These are phyloP conservation scores for Andrena dorsata DNA, from an alignment of 2,888 invertebrate species.

Conservation along the genomic window DNA sequence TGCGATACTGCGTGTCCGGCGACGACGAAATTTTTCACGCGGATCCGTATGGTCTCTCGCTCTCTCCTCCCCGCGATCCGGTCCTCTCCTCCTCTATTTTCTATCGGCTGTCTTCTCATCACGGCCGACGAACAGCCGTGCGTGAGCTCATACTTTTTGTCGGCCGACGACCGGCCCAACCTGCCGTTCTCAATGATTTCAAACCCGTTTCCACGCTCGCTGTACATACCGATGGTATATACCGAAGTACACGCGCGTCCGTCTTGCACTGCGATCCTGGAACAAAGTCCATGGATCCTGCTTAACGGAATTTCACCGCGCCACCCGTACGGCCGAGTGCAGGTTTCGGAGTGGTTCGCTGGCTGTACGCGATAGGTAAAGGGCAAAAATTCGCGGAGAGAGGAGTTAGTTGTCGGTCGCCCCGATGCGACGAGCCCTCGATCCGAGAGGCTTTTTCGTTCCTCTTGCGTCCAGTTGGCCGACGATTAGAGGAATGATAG, in stretches of 20 bases:
- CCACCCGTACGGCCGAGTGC: neutral
- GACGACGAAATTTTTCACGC: conserved; percentile 59
- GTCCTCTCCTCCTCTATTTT: conserved; percentile 53
- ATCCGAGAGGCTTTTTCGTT: conserved; percentile 6
- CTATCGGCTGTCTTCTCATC: conserved; percentile 64
- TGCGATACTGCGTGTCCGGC: conserved; percentile 41
- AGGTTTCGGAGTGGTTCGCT: neutral
- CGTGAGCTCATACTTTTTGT: conserved; percentile 71
- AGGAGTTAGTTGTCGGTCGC: neutral
- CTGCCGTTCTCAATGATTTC: conserved; percentile 75
- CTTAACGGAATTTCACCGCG: conserved; percentile 55
- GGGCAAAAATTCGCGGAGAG: neutral
- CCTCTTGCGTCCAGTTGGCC: conserved; percentile 6
- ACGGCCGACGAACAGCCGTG: conserved; percentile 69
- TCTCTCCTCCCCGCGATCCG: conserved; percentile 12
- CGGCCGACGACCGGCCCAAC: conserved; percentile 69
- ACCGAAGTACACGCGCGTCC: conserved; percentile 37
- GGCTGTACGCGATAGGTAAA: neutral
- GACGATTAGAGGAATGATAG: conserved; percentile 46
- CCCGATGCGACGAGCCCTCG: neutral
- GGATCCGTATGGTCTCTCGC: conserved; percentile 33
- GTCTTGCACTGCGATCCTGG: conserved; percentile 43
- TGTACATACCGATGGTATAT: conserved; percentile 14
- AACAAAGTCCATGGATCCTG: conserved; percentile 40
- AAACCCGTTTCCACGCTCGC: conserved; percentile 71